Percentiles rank a stretch among this genome's conserved stretches.
phyloP scores from a whole-genome alignment of 2,797 vertebrate species.

The Tadarida brasiliensis region DNA sequence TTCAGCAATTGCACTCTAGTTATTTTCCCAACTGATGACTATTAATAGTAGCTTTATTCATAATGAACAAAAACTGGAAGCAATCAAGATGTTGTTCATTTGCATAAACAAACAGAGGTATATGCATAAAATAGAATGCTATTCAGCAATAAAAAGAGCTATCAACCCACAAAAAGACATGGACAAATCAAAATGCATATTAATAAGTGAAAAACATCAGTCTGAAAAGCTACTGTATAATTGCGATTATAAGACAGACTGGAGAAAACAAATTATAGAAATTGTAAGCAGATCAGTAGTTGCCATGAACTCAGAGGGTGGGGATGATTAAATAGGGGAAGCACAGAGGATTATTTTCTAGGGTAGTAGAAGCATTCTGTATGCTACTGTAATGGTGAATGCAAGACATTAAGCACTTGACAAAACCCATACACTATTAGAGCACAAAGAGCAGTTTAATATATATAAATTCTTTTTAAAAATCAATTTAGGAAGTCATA shows the following conservation, averaged over 20 bases:
- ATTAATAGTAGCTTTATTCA: neutral
- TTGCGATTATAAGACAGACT: neutral
- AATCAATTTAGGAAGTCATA: neutral
- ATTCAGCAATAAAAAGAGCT: neutral
- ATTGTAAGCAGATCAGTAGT: neutral
- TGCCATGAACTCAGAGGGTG: neutral
- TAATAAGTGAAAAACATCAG: neutral
- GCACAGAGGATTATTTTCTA: neutral
- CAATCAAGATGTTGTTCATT: neutral
- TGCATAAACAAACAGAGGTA: neutral
- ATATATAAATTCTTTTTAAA: neutral
- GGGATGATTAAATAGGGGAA: neutral
- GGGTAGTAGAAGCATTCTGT: neutral
- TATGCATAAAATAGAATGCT: neutral
- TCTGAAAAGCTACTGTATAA: neutral
- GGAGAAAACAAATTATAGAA: neutral
- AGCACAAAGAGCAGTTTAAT: neutral
- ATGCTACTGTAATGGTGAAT: neutral
- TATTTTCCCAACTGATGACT: neutral
- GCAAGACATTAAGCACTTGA: neutral
- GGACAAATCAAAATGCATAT: neutral
- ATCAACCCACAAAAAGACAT: conserved; percentile 6
- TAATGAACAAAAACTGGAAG: neutral
- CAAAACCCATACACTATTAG: neutral
- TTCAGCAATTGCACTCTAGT: neutral